Percentiles rank a stretch among this genome's conserved stretches.
These are phyloP conservation scores for Argyrosomus regius DNA, from an alignment of 2,797 vertebrate genomes.

Conservation along the genomic window DNA sequence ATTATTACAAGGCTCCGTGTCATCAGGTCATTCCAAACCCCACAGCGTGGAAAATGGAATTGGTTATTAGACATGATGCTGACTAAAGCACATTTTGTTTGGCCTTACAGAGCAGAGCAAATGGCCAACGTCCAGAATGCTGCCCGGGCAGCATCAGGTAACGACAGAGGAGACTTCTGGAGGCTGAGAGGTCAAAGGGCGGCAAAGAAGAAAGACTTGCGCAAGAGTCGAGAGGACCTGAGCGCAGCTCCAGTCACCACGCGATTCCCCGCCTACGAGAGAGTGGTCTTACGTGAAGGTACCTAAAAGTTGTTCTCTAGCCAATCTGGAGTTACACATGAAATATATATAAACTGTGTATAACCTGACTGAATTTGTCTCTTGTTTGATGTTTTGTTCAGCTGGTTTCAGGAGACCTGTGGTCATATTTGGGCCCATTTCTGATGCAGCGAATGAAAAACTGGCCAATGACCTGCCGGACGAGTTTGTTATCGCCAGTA, in stretches of 20 bases:
- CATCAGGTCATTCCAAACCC: background rate
- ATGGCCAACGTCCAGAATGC: conserved; percentile 96
- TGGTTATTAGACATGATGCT: background rate
- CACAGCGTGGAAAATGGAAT: background rate
- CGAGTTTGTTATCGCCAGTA: conserved; percentile 94
- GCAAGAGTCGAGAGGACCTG: conserved; percentile 95
- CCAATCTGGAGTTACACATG: background rate
- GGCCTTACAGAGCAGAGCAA: conserved; percentile 91
- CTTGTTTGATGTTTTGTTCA: conserved; percentile 63
- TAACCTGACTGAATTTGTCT: background rate
- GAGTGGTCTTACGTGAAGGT: conserved; percentile 95
- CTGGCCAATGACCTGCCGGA: conserved; percentile 89
- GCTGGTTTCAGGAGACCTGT: conserved; percentile 97
- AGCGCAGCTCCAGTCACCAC: conserved; percentile 87
- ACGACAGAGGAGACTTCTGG: conserved; percentile 97
- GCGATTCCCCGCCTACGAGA: conserved; percentile 95
- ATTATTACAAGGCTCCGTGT: background rate
- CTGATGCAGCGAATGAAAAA: conserved; percentile 94
- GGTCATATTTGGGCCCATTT: conserved; percentile 96
- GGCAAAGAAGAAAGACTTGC: conserved; percentile 93
- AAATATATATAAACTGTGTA: background rate
- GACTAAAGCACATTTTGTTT: background rate
- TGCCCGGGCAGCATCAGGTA: conserved; percentile 89
- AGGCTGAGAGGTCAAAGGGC: conserved; percentile 95
- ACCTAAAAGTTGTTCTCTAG: background rate